Evolutionary conservation across 2,797 vertebrate species (phyloP).

Genomic region (Dendrocincla tyrannina): DNA sequence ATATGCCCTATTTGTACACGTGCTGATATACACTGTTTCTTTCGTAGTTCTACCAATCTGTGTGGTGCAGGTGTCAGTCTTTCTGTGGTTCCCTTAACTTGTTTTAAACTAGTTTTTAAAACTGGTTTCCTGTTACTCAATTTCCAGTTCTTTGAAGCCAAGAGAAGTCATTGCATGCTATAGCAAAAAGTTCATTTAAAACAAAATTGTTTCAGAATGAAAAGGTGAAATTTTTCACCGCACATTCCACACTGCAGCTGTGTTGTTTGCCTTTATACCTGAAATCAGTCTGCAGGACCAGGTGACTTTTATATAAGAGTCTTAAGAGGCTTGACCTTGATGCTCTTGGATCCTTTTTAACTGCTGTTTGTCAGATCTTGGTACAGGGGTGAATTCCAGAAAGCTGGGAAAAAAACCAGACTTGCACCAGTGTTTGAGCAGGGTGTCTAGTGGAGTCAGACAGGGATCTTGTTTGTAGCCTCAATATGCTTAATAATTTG

Average conservation of each 20-base stretch:
- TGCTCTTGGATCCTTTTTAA: background rate
- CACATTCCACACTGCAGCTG: background rate
- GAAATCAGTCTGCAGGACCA: background rate
- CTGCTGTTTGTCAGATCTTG: background rate
- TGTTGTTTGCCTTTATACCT: background rate
- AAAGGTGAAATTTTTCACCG: background rate
- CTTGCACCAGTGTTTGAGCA: background rate
- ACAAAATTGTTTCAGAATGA: background rate
- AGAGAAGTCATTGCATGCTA: background rate
- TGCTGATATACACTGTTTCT: background rate
- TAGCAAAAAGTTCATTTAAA: background rate
- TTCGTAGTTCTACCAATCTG: background rate
- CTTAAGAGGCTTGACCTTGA: slow-evolving; percentile 55
- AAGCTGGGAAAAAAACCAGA: background rate
- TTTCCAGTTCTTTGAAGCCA: background rate
- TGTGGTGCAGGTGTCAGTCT: fast-evolving
- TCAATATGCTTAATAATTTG: background rate
- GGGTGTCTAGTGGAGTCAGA: background rate
- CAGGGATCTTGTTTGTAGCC: background rate
- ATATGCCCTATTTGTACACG: background rate
- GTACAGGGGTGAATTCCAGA: background rate
- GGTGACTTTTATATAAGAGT: slow-evolving; percentile 47
- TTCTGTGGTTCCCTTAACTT: background rate
- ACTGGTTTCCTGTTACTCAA: background rate
- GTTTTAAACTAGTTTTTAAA: background rate